phyloP scores from a whole-genome alignment of 2,797 vertebrate species.

The Apogon hyalosoma region DNA sequence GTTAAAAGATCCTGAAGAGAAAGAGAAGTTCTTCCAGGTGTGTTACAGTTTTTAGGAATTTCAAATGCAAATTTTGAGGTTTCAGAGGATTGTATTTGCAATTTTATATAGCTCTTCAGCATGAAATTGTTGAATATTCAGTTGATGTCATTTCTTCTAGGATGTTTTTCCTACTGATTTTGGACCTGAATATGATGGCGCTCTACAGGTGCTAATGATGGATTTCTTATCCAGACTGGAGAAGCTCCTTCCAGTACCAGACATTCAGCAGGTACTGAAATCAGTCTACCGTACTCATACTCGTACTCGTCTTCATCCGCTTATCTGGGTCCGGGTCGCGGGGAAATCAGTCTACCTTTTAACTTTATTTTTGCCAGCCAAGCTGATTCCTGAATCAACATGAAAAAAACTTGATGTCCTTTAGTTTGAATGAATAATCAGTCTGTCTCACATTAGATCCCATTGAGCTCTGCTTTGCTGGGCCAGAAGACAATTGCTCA shows the following conservation, averaged over 20 bases:
- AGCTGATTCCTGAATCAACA: too few species aligned
- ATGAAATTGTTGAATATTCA: background rate
- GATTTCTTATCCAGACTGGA: slow-evolving; percentile 86
- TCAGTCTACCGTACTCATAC: too few species aligned
- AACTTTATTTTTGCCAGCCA: background rate
- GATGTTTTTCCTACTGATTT: slow-evolving; percentile 85
- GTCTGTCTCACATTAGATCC: too few species aligned
- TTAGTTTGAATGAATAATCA: too few species aligned
- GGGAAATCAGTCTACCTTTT: background rate
- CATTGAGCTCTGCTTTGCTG: too few species aligned
- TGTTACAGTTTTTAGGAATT: slow-evolving; percentile 1
- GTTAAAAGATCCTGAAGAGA: slow-evolving; percentile 75
- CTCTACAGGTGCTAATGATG: slow-evolving; percentile 85
- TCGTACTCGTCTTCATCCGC: too few species aligned
- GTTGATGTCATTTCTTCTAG: slow-evolving; percentile 54
- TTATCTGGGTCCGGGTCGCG: too few species aligned
- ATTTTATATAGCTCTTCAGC: background rate
- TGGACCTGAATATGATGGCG: slow-evolving; percentile 81
- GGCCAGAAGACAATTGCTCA: background rate
- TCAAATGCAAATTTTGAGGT: too few species aligned
- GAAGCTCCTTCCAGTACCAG: slow-evolving; percentile 79
- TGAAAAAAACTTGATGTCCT: too few species aligned
- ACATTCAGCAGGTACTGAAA: slow-evolving; percentile 80
- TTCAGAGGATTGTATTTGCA: too few species aligned
- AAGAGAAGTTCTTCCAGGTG: slow-evolving; percentile 79